phyloP scores from a whole-genome alignment of 2,888 invertebrate genomes.

The Poecilobothrus nobilitatus region DNA sequence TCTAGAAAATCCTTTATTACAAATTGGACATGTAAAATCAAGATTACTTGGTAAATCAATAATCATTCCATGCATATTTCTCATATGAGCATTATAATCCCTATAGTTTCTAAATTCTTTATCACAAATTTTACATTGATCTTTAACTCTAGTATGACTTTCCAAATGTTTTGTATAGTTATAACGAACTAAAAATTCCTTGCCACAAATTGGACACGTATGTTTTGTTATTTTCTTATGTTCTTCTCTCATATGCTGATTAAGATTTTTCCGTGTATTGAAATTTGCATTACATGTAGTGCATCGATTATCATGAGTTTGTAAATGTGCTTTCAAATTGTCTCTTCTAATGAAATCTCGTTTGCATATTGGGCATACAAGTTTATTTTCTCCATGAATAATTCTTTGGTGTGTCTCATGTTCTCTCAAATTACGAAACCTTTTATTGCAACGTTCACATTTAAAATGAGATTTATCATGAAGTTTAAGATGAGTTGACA shows the following conservation, averaged over 20 bases:
- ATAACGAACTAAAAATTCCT: not conserved
- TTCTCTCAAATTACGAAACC: not conserved
- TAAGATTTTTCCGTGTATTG: not conserved
- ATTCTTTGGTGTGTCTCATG: not conserved
- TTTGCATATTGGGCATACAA: not conserved
- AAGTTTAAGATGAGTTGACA: not conserved
- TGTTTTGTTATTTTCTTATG: not conserved
- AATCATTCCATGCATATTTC: not conserved
- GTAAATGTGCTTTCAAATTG: not conserved
- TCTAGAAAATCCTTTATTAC: too few relatives aligned
- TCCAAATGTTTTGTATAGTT: not conserved
- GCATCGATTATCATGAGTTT: not conserved
- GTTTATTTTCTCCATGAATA: not conserved
- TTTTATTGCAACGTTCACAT: not conserved
- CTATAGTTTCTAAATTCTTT: not conserved
- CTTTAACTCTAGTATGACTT: slow-evolving; percentile 8
- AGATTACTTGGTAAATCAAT: too few relatives aligned
- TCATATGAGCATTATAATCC: not conserved
- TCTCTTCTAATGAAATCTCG: not conserved
- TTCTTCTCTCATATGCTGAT: not conserved
- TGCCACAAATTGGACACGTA: not conserved
- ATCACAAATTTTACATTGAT: not conserved
- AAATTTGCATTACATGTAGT: not conserved
- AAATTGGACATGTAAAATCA: too few relatives aligned
- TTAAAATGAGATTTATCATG: not conserved